Conservation (phyloP, 2,888 invertebrate species). For the Drosophila atripex region DNA sequence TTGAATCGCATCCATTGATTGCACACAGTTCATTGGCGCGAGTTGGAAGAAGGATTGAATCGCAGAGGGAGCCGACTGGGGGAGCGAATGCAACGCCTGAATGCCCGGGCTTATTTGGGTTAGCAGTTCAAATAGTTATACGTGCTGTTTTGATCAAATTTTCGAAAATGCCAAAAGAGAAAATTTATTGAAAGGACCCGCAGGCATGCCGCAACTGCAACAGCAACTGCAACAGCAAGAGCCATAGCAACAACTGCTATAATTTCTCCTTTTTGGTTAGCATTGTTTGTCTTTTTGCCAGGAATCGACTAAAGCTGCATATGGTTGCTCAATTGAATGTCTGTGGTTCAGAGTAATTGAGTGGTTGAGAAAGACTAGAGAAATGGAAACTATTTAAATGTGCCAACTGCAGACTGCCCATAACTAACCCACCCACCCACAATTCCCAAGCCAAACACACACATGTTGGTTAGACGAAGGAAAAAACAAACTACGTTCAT, state of each 20-base stretch:
- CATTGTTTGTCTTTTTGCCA: slow-evolving; percentile 48
- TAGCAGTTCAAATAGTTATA: slow-evolving; percentile 78
- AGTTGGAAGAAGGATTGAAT: slow-evolving; percentile 18
- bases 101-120: slow-evolving; percentile 65
- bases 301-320: slow-evolving; percentile 22
- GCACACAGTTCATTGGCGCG: slow-evolving; percentile 74
- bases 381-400: slow-evolving; percentile 71
- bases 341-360: slow-evolving; percentile 62
- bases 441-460: slow-evolving; percentile 26
- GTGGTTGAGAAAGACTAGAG: slow-evolving; percentile 63
- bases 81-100: slow-evolving; percentile 21
- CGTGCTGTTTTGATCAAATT: slow-evolving; percentile 71
- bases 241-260: slow-evolving; percentile 15
- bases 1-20: slow-evolving; percentile 72
- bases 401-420: slow-evolving; percentile 44
- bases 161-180: slow-evolving; percentile 56
- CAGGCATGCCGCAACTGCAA: slow-evolving; percentile 32
- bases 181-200: slow-evolving; percentile 70
- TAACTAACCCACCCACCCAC: slow-evolving; percentile 32
- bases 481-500: slow-evolving; percentile 16
- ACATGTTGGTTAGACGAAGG: neutral
- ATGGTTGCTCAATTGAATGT: slow-evolving; percentile 65
- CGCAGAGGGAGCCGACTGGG: neutral
- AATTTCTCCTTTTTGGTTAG: slow-evolving; percentile 18
- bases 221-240: slow-evolving; percentile 10